Evolutionary conservation across 2,797 vertebrate genomes (phyloP).

Genomic region (Columba guinea): DNA sequence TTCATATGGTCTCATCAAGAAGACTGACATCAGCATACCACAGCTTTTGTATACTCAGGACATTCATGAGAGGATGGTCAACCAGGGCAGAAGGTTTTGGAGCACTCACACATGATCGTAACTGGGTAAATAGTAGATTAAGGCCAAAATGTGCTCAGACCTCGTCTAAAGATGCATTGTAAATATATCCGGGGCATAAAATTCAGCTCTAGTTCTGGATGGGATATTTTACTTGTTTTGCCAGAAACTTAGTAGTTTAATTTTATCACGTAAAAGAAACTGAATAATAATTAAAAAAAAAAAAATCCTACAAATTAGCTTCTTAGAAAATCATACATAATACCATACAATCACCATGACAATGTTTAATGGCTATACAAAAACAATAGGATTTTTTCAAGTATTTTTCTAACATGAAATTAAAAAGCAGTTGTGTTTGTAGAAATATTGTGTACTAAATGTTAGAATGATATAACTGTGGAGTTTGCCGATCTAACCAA

Average conservation of each 20-base stretch:
- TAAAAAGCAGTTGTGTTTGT: not conserved
- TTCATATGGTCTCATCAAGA: not conserved
- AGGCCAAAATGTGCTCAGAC: not conserved
- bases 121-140: not conserved
- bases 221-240: not conserved
- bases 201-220: not conserved
- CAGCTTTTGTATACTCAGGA: not conserved
- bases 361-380: not conserved
- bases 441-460: not conserved
- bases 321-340: not conserved
- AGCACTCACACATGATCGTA: not conserved
- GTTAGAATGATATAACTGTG: not conserved
- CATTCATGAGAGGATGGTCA: not conserved
- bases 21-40: not conserved
- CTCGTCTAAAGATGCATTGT: not conserved
- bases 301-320: rapidly evolving
- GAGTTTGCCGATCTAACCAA: not conserved
- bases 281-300: not conserved
- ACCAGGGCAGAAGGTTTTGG: not conserved
- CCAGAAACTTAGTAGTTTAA: not conserved
- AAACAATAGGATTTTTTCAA: not conserved
- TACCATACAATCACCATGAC: not conserved
- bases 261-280: not conserved
- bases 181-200: not conserved
- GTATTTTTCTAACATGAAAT: not conserved